phyloP scores from a whole-genome alignment of 1,140 invertebrate species.

The Akabosia matsudoensis region DNA sequence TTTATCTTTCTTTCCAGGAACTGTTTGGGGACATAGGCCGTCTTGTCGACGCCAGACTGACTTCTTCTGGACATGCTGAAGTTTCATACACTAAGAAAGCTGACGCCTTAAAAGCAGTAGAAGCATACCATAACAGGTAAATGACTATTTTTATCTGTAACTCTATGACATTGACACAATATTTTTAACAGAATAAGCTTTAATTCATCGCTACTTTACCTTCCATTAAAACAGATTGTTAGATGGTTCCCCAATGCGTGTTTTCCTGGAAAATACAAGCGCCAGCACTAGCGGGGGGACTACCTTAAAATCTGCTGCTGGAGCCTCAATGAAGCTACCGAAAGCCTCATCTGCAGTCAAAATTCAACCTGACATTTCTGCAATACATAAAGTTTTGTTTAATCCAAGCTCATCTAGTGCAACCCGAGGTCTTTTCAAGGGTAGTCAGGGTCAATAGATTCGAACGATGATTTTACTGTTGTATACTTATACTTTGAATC shows the following conservation, averaged over 20 bases:
- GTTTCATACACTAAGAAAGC: slow-evolving; percentile 54
- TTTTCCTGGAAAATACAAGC: background rate
- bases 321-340: slow-evolving; percentile 42
- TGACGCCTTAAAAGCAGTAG: slow-evolving; percentile 55
- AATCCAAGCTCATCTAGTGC: slow-evolving; percentile 43
- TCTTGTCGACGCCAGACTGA: slow-evolving; percentile 52
- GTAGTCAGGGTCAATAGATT: slow-evolving; percentile 24
- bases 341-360: slow-evolving; percentile 34
- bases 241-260: slow-evolving; percentile 11
- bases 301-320: slow-evolving; percentile 42
- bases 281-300: background rate
- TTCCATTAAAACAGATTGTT: slow-evolving; percentile 5
- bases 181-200: background rate
- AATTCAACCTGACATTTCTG: slow-evolving; percentile 46
- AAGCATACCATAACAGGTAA: slow-evolving; percentile 57
- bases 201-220: background rate
- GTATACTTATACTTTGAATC: too few species aligned
- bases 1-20: slow-evolving; percentile 50
- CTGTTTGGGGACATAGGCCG: slow-evolving; percentile 58
- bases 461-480: too few species aligned
- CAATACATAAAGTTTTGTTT: slow-evolving; percentile 48
- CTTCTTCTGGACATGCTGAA: slow-evolving; percentile 54
- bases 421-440: slow-evolving; percentile 43
- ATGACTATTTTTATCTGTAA: too few species aligned
- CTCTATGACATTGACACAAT: background rate